Evolutionary conservation across 2,113 vertebrate genomes (phyloP), one percentile per base, ranked within the genome.

Genomic region (Grus americana): DNA sequence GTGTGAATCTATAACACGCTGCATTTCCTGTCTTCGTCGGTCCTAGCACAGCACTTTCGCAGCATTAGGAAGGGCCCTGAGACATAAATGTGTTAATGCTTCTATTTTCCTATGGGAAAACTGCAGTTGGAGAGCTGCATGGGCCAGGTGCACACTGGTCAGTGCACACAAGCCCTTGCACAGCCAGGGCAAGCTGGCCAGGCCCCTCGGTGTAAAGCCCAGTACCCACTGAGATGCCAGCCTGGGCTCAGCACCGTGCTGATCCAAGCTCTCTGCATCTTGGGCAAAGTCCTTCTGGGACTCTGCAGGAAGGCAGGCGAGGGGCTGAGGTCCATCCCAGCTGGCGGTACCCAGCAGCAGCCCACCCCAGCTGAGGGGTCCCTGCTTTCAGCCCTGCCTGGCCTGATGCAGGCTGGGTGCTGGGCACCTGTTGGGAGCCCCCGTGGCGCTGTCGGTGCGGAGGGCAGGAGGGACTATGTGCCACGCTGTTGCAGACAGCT

Each of bases 111-210:
- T 44, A 2, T 9, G 24, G 63, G 57, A 87, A 87, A 46, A n/a
- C 30, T 32, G 68, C 36, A 68, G 10, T 0, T 2, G 3, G 61
- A 54, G 29, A 54, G 38, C 61, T 81, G 61, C n/a, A 14, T 5
- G 23, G 47, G 32, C 42, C 5, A 3, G 32, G 9, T 3, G 0
- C 0, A 0, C 44, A 6, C 15, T 2, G 5, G 9, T 27, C 71
- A 54, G 32, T 1, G 0, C 14, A 12, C 19, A 19, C 0, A 1
- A 67, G 49, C 36, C 66, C 26, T 57, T 47, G 26, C 34, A 12
- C 0, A 1, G 47, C 16, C 3, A 0, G 40, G n/a, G 21, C 27
- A 50, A 86, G 79, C n/a, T 32, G 4, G 18, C 58, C 12, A 7
- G 42, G 38, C 27, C 16, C 38, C 15, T 42, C 9, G 26, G 19